These are phyloP conservation scores for Sylvia borin DNA, from an alignment of 2,797 vertebrate genomes.

Conservation along the genomic window DNA sequence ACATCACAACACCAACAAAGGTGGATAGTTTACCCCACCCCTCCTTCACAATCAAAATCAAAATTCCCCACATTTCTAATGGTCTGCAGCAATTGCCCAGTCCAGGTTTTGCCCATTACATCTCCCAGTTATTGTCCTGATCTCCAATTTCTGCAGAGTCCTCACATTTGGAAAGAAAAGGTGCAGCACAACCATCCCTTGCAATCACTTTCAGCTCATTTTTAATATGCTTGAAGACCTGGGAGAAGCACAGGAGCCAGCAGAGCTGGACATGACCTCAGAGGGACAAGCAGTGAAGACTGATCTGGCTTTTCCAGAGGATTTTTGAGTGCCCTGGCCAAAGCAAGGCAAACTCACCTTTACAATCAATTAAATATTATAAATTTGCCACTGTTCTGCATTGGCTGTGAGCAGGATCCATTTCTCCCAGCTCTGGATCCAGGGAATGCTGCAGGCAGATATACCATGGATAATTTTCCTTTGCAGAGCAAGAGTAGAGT, in stretches of 20 bases:
- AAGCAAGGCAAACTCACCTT: background rate
- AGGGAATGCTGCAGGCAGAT: background rate
- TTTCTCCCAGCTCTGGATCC: background rate
- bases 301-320: background rate
- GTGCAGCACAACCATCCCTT: background rate
- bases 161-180: fast-evolving
- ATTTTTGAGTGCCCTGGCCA: background rate
- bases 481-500: background rate
- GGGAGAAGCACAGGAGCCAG: background rate
- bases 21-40: background rate
- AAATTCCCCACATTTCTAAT: background rate
- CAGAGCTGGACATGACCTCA: background rate
- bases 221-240: background rate
- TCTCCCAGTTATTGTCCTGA: background rate
- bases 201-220: background rate
- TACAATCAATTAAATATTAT: background rate
- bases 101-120: background rate
- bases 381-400: background rate
- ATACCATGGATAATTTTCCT: background rate
- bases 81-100: background rate
- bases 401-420: background rate
- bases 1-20: background rate
- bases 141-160: background rate
- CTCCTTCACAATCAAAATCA: background rate
- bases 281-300: background rate